Evolutionary conservation across 1,140 invertebrate species (phyloP).

Genomic region (Littorina saxatilis): DNA sequence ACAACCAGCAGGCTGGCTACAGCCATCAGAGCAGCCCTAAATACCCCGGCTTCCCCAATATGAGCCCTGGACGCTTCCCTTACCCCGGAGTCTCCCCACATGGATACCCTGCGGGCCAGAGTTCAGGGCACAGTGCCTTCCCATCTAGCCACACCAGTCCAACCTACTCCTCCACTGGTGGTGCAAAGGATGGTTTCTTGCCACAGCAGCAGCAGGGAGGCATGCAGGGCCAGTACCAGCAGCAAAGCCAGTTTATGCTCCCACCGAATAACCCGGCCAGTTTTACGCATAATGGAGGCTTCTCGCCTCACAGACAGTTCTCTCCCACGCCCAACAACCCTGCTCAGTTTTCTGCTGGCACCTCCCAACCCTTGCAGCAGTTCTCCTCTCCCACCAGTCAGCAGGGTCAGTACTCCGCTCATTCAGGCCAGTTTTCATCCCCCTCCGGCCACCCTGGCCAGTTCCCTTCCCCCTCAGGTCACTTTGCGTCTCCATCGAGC

Average conservation of each 20-base stretch:
- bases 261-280: neutral
- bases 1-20: slow-evolving; percentile 8
- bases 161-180: neutral
- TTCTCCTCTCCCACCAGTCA: neutral
- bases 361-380: neutral
- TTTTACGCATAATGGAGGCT: neutral
- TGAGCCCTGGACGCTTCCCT: neutral
- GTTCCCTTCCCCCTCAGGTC: neutral
- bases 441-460: neutral
- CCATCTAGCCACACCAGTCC: neutral
- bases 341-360: neutral
- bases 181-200: neutral
- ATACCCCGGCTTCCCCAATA: neutral
- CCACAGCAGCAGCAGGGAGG: slow-evolving; percentile 7
- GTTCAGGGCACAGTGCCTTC: neutral
- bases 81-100: neutral
- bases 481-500: neutral
- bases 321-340: neutral
- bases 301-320: neutral
- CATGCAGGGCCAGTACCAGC: neutral
- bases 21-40: neutral
- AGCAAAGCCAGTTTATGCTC: neutral
- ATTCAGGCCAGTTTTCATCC: neutral
- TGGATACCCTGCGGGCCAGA: neutral
- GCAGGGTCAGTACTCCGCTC: neutral